phyloP scores from a whole-genome alignment of 2,888 invertebrate genomes.

The Gandaritis pyraliata region DNA sequence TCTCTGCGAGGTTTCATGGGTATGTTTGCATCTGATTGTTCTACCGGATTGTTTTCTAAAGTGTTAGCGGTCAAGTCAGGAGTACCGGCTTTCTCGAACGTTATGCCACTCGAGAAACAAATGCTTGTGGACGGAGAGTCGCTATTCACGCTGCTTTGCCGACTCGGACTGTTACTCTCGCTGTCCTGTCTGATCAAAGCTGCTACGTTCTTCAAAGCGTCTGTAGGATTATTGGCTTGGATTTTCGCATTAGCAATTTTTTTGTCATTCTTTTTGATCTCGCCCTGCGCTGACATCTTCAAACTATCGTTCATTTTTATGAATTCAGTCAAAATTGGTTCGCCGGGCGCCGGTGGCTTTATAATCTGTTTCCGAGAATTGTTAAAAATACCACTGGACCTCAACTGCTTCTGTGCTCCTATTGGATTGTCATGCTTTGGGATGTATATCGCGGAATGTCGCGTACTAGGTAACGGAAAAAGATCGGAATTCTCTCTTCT shows the following conservation, averaged over 20 bases:
- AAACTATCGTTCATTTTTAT: slow-evolving; percentile 83
- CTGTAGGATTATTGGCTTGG: slow-evolving; percentile 67
- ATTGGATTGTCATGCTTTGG: slow-evolving; percentile 82
- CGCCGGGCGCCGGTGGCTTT: slow-evolving; percentile 80
- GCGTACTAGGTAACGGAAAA: slow-evolving; percentile 88
- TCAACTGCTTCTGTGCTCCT: slow-evolving; percentile 78
- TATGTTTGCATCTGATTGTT: slow-evolving; percentile 55
- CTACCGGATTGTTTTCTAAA: slow-evolving; percentile 57
- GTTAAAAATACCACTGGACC: slow-evolving; percentile 89
- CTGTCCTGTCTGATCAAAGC: slow-evolving; percentile 74
- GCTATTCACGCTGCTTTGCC: slow-evolving; percentile 74
- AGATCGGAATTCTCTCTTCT: slow-evolving; percentile 94
- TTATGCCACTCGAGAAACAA: slow-evolving; percentile 64
- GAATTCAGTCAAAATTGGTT: slow-evolving; percentile 89
- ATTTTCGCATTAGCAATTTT: slow-evolving; percentile 59
- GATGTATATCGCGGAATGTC: slow-evolving; percentile 89
- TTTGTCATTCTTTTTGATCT: slow-evolving; percentile 67
- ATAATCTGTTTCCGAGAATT: slow-evolving; percentile 86
- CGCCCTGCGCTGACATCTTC: slow-evolving; percentile 74
- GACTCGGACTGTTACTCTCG: slow-evolving; percentile 65
- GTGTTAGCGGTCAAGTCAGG: slow-evolving; percentile 72
- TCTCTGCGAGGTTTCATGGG: slow-evolving; percentile 90
- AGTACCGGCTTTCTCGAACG: slow-evolving; percentile 69
- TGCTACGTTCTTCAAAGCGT: slow-evolving; percentile 75
- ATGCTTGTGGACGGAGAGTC: slow-evolving; percentile 77